Evolutionary conservation across 2,113 vertebrate species (phyloP).

Genomic region (Lepus americanus): DNA sequence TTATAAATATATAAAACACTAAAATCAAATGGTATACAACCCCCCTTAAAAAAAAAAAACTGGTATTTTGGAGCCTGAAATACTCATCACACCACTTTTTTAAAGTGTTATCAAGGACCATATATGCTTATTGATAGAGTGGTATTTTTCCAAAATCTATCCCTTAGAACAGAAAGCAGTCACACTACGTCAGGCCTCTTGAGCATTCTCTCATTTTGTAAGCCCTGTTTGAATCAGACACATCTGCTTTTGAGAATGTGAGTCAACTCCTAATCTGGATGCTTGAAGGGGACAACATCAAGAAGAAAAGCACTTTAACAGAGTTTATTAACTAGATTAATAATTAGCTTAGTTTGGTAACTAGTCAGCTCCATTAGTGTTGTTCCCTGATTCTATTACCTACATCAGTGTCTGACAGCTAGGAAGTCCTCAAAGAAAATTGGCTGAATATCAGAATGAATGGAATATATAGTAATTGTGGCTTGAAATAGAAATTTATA

Average conservation of each 20-base stretch:
- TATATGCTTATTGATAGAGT: not conserved
- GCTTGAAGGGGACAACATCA: not conserved
- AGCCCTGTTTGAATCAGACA: not conserved
- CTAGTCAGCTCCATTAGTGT: not conserved
- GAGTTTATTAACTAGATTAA: not conserved
- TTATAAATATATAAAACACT: conserved; percentile 18
- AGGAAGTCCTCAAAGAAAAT: not conserved
- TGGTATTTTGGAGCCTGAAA: not conserved
- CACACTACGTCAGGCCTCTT: not conserved
- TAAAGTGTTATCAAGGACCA: not conserved
- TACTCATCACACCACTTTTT: not conserved
- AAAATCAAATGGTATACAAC: not conserved
- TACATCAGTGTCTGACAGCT: not conserved
- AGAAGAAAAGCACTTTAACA: not conserved
- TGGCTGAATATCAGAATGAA: not conserved
- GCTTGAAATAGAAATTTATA: not conserved
- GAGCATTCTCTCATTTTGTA: not conserved
- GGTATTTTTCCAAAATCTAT: not conserved
- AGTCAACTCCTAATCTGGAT: not conserved
- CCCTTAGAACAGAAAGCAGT: not conserved
- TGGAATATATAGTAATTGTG: not conserved
- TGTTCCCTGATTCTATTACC: not conserved
- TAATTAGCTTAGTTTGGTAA: not conserved
- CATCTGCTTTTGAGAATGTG: not conserved
- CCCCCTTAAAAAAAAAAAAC: not conserved